Evolutionary conservation across 2,113 vertebrate genomes (phyloP).

Genomic region (Vulpes ferrilata): DNA sequence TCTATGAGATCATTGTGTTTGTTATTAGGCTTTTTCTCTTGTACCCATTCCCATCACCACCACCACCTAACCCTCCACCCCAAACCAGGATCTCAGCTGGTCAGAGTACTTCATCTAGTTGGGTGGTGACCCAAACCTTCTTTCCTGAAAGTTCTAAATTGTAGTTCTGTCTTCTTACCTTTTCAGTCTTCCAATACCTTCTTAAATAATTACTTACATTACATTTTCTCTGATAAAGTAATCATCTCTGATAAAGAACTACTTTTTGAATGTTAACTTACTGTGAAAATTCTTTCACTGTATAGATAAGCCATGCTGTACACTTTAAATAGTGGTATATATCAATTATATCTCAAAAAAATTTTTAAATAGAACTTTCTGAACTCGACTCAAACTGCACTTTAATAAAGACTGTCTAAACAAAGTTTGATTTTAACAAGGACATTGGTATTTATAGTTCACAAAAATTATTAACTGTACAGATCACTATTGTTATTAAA

Average conservation of each 20-base stretch:
- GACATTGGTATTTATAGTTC: not conserved
- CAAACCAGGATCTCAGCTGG: not conserved
- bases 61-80: not conserved
- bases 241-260: not conserved
- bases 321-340: not conserved
- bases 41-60: not conserved
- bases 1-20: not conserved
- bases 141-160: slow-evolving; percentile 30
- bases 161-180: not conserved
- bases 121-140: not conserved
- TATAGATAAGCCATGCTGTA: not conserved
- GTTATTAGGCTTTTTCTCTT: not conserved
- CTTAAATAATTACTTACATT: not conserved
- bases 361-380: not conserved
- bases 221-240: not conserved
- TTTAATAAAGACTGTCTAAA: slow-evolving; percentile 48
- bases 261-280: not conserved
- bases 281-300: not conserved
- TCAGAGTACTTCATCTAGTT: not conserved
- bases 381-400: not conserved
- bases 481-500: not conserved
- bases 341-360: not conserved
- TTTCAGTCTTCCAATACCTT: not conserved
- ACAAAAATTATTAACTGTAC: not conserved
- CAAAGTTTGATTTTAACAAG: not conserved